Conservation (phyloP, 2,797 vertebrate genomes). For the Acridotheres tristis region DNA sequence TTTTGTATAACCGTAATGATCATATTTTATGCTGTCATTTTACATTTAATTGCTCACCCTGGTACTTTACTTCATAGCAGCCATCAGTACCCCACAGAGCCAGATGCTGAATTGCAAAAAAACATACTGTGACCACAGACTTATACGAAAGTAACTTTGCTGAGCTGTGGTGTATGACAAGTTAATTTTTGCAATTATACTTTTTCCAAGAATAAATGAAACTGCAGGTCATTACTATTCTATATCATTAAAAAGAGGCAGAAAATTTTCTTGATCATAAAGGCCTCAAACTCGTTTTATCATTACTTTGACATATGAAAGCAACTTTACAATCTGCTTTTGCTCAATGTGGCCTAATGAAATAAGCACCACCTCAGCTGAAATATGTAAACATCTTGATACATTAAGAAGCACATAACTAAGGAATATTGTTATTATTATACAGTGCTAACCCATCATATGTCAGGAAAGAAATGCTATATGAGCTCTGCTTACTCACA, state of each 20-base stretch:
- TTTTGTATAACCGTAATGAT: constrained; percentile 91
- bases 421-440: constrained; percentile 44
- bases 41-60: constrained; percentile 92
- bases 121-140: constrained; percentile 87
- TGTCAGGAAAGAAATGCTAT: constrained; percentile 9
- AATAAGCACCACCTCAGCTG: constrained; percentile 66
- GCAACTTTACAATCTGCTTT: constrained; percentile 70
- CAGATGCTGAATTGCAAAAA: constrained; percentile 84
- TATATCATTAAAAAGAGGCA: constrained; percentile 75
- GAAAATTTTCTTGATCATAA: constrained; percentile 74
- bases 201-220: constrained; percentile 84
- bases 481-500: background rate
- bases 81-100: constrained; percentile 87
- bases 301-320: constrained; percentile 72
- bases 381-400: constrained; percentile 61
- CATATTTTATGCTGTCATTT: constrained; percentile 95
- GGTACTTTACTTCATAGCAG: constrained; percentile 88
- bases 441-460: constrained; percentile 12
- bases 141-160: constrained; percentile 84
- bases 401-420: constrained; percentile 26
- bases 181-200: constrained; percentile 91
- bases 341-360: constrained; percentile 58
- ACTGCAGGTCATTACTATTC: constrained; percentile 78
- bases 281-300: constrained; percentile 72
- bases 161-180: constrained; percentile 87